Evolutionary conservation across 2,113 vertebrate species (phyloP), one percentile per base, ranked within the genome.

Genomic region (Callospermophilus lateralis): DNA sequence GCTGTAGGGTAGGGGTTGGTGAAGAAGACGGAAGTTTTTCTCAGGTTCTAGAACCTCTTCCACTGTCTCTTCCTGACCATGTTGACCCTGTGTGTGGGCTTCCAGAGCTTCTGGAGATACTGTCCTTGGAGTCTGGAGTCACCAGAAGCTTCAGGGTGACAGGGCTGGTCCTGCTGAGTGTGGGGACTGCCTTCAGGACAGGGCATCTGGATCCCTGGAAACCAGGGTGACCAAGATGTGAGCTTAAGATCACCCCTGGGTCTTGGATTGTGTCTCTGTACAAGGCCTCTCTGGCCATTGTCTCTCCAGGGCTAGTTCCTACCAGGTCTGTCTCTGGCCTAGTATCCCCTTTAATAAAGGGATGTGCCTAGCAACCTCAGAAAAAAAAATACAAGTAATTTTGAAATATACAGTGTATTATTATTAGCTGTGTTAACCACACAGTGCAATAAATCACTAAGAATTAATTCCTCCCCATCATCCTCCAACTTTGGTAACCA

Each of bases 311-410:
- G 85, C 34, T 77, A 20, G 30, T 28, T 58, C 68, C 78, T 4
- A 0, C 20, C 12, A 61, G 13, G 63, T 42, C 45, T 0, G 0
- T 48, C 37, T 70, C 32, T 39, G 6, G 10, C 30, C 30, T 24
- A 55, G 67, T 32, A 74, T 45, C 53, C 6, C 2, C 2, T 32
- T 32, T 45, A 96, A 94, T 97, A 97, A 96, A 97, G 4, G 58
- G 4, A 26, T 8, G 37, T 61, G 30, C 22, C 24, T 30, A 42
- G 58, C 24, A 13, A 24, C n/a, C 76, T 45, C 34, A 51, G 55
- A 73, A 61, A 63, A 61, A 55, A 61, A 63, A 28, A 28, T 58
- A 63, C 24, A 22, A 63, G 61, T 32, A 51, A 73, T 65, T 84
- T 65, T 77, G 45, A 77, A 51, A 65, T 89, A 51, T 51, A 61